Base-by-base conservation (phyloP, 2,797 vertebrate species). In the Anabas testudineus region DNA sequence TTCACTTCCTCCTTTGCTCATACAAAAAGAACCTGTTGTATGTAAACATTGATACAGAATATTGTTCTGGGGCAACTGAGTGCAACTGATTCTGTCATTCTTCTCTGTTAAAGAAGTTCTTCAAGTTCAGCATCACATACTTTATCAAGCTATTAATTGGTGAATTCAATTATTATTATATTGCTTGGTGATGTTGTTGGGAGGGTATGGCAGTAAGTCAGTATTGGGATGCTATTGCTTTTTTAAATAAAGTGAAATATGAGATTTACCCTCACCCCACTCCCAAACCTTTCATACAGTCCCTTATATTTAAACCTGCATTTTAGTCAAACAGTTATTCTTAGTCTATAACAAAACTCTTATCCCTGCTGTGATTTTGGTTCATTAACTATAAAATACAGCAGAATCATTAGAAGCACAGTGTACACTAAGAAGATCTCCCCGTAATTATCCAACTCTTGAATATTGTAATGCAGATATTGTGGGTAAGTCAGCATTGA, bases 341-440 rank as follows among this genome's bases (percentile, higher is more conserved):
- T n/a, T 58, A 43, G 49, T 58, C 5, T 30, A 13, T 22, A 41
- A 41, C 21, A 2, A 36, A 70, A 42, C 34, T 57, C 24, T 21
- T 24, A 12, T n/a, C 39, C 59, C 41, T 67, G 48, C 51, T 2
- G 22, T 58, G 61, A 53, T 59, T 52, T 48, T 4, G 24, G 30
- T 74, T 83, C 51, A 71, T 83, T 81, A 68, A 65, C 51, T 58
- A n/a, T 28, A 56, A 82, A 78, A 60, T 58, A 77, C 21, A 52
- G 51, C 72, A 58, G 37, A 47, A 51, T 63, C 24, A 53, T 30
- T 71, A 66, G 19, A 52, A 52, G 34, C 30, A 21, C 39, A 48
- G 28, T 21, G 4, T 13, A 19, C 22, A 30, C 47, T 48, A 22
- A 9, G 42, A 45, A 71, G 12, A 69, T 67, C 32, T 6, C 49